Base-by-base conservation (phyloP, 2,113 vertebrate species). In the Psilopogon haemacephalus region DNA sequence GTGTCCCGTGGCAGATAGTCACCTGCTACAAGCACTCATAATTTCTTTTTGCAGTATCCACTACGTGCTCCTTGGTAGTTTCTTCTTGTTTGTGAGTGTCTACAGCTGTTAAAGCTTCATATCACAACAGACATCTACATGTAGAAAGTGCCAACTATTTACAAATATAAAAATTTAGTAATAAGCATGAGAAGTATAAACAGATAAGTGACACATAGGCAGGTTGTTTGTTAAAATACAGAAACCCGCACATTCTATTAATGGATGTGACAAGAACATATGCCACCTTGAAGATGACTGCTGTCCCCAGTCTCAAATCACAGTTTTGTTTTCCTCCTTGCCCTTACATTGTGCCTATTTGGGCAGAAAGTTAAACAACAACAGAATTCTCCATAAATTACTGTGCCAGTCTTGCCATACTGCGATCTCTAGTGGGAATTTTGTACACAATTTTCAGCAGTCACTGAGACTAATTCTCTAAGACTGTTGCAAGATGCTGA, bases 11-110 rank as follows among this genome's bases (percentile, higher is more conserved):
- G 21, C 46, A 48, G 46, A 23, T 10, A 48, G 46, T 48, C 46
- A 48, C 46, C 46, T 21, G 11, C 46, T 56, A 32, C 5, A 11
- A 75, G 16, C 27, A 7, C 33, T 65, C 0, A 0, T 27, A 0
- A 6, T 80, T 65, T 60, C 38, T 91, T n/a, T n/a, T n/a, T n/a
- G n/a, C n/a, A n/a, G n/a, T n/a, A n/a, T n/a, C n/a, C n/a, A n/a
- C n/a, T n/a, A n/a, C n/a, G n/a, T n/a, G n/a, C n/a, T n/a, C n/a
- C n/a, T n/a, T n/a, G n/a, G n/a, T n/a, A n/a, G n/a, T n/a, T n/a
- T n/a, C n/a, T 65, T 60, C 38, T 91, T 48, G 46, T 21, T 24
- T 48, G 46, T 24, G 46, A 21, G 46, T 48, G 69, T 83, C 63
- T 75, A 23, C 44, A 75, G 79, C 33, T 79, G 78, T 30, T 79